phyloP scores from a whole-genome alignment of 2,888 invertebrate species.

The Microctonus aethiopoides region DNA sequence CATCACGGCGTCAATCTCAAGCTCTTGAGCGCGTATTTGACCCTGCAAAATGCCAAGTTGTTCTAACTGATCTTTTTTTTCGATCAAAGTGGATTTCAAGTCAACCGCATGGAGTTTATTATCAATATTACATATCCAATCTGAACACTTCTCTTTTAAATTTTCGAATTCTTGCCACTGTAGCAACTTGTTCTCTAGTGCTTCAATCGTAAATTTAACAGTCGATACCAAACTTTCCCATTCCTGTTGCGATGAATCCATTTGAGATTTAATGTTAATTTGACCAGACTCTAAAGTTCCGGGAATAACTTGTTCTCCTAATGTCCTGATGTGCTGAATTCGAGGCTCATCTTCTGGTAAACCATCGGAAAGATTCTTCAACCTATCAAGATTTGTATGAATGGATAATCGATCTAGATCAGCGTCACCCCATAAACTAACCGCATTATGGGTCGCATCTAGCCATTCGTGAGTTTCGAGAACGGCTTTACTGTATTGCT shows the following conservation, averaged over 20 bases:
- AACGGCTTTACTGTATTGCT: constrained; percentile 87
- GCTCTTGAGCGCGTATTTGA: constrained; percentile 86
- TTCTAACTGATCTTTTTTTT: constrained; percentile 88
- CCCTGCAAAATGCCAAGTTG: constrained; percentile 83
- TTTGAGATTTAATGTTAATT: constrained; percentile 85
- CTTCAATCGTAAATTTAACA: constrained; percentile 81
- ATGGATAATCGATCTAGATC: constrained; percentile 86
- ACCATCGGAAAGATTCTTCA: constrained; percentile 80
- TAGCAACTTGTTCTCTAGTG: constrained; percentile 83
- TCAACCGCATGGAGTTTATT: constrained; percentile 89
- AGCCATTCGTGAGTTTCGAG: constrained; percentile 90
- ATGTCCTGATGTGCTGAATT: constrained; percentile 80
- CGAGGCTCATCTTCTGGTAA: constrained; percentile 88
- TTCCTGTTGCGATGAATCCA: constrained; percentile 89
- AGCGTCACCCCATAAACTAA: constrained; percentile 84
- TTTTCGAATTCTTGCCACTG: constrained; percentile 94
- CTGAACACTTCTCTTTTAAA: constrained; percentile 84
- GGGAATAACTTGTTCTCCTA: constrained; percentile 92
- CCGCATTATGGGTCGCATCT: constrained; percentile 84
- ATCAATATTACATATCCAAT: constrained; percentile 91
- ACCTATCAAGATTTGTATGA: constrained; percentile 86
- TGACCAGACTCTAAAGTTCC: constrained; percentile 87
- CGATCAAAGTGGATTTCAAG: constrained; percentile 81
- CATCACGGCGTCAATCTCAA: constrained; percentile 92
- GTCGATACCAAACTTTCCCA: constrained; percentile 86